phyloP scores from a whole-genome alignment of 2,113 vertebrate genomes.

The cat (Felis catus) region DNA sequence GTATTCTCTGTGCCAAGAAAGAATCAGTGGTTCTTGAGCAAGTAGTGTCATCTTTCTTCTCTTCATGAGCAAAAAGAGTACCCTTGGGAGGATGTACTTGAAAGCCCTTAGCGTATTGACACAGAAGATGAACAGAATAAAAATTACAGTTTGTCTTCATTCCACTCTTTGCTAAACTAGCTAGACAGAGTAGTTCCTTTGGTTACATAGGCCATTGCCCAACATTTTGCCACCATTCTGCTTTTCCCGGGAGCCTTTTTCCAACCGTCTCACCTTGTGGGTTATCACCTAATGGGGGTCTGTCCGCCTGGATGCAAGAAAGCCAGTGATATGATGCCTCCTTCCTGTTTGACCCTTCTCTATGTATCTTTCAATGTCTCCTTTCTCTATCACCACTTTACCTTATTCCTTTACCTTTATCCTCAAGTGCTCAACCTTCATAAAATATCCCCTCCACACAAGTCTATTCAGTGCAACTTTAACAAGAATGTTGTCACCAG shows the following conservation, averaged over 20 bases:
- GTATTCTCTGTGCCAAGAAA: not conserved
- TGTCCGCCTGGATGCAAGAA: not conserved
- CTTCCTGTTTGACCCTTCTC: not conserved
- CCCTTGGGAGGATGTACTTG: not conserved
- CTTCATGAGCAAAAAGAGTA: not conserved
- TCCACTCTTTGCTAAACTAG: not conserved
- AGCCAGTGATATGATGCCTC: not conserved
- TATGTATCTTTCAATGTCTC: not conserved
- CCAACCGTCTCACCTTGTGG: not conserved
- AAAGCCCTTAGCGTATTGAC: not conserved
- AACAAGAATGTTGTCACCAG: not conserved
- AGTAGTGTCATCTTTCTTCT: not conserved
- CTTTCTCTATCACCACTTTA: not conserved
- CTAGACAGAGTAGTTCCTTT: too few species aligned
- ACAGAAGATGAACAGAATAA: not conserved
- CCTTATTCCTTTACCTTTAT: not conserved
- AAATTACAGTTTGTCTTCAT: not conserved
- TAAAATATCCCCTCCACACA: not conserved
- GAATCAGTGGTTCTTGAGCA: not conserved
- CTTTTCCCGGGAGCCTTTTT: not conserved
- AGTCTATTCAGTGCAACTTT: not conserved
- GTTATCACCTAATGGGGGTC: not conserved
- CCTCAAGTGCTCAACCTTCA: conserved; percentile 22
- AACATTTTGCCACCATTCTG: not conserved
- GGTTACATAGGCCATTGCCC: not conserved